Evolutionary conservation across 2,888 invertebrate genomes (phyloP).

Genomic region (Rhagonycha lutea): DNA sequence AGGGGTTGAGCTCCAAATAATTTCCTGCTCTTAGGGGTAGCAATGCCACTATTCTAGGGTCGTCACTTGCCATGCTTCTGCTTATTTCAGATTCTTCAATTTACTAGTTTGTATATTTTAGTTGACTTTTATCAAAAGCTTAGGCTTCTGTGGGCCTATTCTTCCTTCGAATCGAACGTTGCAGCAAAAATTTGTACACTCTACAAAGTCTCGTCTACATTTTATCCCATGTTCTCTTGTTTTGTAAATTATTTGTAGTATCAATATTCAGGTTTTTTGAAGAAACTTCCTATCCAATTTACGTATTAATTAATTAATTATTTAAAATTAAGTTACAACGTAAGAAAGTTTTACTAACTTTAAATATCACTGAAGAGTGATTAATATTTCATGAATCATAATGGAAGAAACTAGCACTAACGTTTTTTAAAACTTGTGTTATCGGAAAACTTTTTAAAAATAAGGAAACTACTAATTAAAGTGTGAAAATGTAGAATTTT

Average conservation of each 20-base stretch:
- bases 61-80: not conserved
- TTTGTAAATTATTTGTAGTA: not conserved
- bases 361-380: not conserved
- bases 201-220: not conserved
- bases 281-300: not conserved
- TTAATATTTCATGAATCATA: not conserved
- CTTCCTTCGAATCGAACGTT: not conserved
- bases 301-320: not conserved
- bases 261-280: not conserved
- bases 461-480: not conserved
- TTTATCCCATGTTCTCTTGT: not conserved
- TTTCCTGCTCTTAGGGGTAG: not conserved
- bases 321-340: not conserved
- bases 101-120: too few species aligned
- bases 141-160: too few species aligned
- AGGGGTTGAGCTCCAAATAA: not conserved
- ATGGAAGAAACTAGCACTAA: not conserved
- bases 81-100: not conserved
- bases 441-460: not conserved
- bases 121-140: not conserved
- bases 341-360: not conserved
- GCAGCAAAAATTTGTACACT: not conserved
- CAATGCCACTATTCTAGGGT: not conserved
- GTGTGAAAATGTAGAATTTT: not conserved
- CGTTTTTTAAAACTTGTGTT: not conserved